Conservation (phyloP, 2,797 vertebrate species). For the Gadopsis marmoratus region DNA sequence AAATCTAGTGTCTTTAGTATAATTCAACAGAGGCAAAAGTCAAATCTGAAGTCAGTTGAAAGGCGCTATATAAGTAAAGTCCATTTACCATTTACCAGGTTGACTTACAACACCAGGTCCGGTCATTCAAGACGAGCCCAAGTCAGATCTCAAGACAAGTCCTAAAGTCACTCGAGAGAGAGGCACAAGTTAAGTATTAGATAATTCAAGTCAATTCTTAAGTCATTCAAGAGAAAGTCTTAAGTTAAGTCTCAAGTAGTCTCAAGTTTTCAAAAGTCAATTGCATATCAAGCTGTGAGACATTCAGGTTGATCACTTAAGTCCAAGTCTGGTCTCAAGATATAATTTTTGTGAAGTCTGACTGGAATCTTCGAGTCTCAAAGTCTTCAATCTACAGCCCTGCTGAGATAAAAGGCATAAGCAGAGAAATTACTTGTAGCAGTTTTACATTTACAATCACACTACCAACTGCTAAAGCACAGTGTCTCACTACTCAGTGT, state of each 20-base stretch:
- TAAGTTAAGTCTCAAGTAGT: not conserved
- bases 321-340: not conserved
- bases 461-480: not conserved
- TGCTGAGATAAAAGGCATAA: conserved; percentile 26
- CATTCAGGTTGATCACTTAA: not conserved
- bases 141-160: not conserved
- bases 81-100: no score
- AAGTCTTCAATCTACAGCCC: not conserved
- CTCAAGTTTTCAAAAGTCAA: not conserved
- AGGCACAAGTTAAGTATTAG: not conserved
- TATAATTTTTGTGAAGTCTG: not conserved
- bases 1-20: not conserved
- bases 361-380: not conserved
- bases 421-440: conserved; percentile 58
- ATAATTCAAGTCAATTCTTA: not conserved
- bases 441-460: conserved; percentile 24
- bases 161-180: not conserved
- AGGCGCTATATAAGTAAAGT: no score
- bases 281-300: not conserved
- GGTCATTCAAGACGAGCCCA: no score
- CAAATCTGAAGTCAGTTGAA: not conserved
- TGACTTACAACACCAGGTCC: not conserved
- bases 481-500: not conserved
- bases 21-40: not conserved
- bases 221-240: not conserved